These are phyloP conservation scores for Rhagoletis zephyria DNA, from an alignment of 1,140 invertebrate genomes.

Conservation along the genomic window DNA sequence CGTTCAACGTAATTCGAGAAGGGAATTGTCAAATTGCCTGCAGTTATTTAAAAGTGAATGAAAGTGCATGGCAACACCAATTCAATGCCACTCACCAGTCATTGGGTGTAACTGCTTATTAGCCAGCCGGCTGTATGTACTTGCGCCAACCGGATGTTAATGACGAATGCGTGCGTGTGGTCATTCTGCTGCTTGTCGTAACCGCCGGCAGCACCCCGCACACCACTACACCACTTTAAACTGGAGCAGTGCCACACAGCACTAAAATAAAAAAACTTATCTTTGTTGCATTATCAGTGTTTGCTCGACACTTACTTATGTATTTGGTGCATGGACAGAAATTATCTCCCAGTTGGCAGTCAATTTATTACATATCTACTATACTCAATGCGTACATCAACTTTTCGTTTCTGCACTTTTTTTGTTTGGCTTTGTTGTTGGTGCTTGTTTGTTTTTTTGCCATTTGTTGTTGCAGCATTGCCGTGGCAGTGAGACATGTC, in stretches of 20 bases:
- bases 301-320: background rate
- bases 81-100: background rate
- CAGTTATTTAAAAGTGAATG: background rate
- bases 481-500: slow-evolving; percentile 18
- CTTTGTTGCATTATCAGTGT: slow-evolving; percentile 35
- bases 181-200: background rate
- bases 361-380: background rate
- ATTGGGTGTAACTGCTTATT: background rate
- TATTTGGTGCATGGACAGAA: background rate
- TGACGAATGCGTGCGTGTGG: slow-evolving; percentile 35
- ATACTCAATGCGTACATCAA: background rate
- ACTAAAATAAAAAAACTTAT: slow-evolving; percentile 5
- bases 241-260: background rate
- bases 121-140: background rate
- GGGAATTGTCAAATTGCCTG: background rate
- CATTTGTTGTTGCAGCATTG: background rate
- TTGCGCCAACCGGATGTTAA: background rate
- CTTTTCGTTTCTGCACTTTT: background rate
- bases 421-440: background rate
- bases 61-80: slow-evolving; percentile 16
- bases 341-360: background rate
- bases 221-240: background rate
- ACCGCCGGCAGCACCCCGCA: background rate
- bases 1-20: background rate
- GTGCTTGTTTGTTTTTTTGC: background rate